Base-by-base conservation (phyloP, 1,140 invertebrate species). In the Psilanteris sp. region DNA sequence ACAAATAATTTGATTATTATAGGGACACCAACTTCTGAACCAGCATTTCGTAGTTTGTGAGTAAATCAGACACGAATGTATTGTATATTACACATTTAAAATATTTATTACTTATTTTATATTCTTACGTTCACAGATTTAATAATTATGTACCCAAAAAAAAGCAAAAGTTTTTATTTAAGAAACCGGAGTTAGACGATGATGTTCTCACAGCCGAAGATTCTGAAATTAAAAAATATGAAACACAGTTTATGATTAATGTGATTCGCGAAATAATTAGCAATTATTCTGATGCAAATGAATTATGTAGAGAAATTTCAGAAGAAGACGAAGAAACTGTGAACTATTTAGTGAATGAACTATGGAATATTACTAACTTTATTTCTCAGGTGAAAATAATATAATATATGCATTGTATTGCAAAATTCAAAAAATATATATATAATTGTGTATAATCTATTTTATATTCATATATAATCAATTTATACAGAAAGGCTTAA, bases 1-100 rank as follows among this genome's bases (percentile, higher is more conserved):
- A 90, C 89, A 1, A 80, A 90, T 0, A 93, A 92, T 79, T 82
- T 92, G 31, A 88, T 94, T 20, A 88, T 91, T 4, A 83, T 94
- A 50, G 92, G 93, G 29, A 89, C 90, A 13, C 92, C 92, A 1
- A 89, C 90, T 70, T 86, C 83, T 0, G 85, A 88, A 0, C 90
- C 90, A 72, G 91, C 92, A 4, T 91, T 93, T 79, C 93, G 92
- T 10, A 92, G 36, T 27, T 70, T 61, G 44, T 62, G 16, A 62
- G 52, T 74, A 31, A 43, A 27, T 64, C 52, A 36, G 13, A 34
- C 27, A 6, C 15, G 10, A 6, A 11, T 32, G 27, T 59, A 31
- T 55, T 44, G 16, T 29, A 39, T 29, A 50, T 59, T 32, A 10
- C 15, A 14, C 9, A 18, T 36, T 39, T n/a, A n/a, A n/a, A n/a